These are phyloP conservation scores for Gasterosteus aculeatus DNA, from an alignment of 2,113 vertebrate species.

Conservation along the genomic window DNA sequence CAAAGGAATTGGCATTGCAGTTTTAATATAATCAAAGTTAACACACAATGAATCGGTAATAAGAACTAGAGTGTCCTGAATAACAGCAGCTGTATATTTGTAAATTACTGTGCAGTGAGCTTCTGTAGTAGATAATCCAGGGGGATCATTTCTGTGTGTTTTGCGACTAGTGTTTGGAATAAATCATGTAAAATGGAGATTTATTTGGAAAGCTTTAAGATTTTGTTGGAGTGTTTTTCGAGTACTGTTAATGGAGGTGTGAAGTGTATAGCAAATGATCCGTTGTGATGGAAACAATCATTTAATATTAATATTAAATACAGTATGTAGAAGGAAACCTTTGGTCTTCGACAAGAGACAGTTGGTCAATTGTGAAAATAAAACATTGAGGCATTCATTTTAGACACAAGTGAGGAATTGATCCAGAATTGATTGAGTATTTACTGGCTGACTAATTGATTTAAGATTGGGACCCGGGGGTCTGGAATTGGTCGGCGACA, in stretches of 20 bases:
- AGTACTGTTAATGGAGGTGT: background rate
- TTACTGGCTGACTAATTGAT: slow-evolving; percentile 23
- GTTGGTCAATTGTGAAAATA: background rate
- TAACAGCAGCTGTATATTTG: background rate
- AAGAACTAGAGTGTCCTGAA: background rate
- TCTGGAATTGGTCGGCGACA: slow-evolving; percentile 1
- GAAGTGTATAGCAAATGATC: background rate
- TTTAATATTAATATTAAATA: background rate
- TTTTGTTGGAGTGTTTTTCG: background rate
- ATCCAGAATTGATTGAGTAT: slow-evolving; percentile 46
- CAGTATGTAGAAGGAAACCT: background rate
- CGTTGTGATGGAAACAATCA: background rate
- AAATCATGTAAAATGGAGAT: background rate
- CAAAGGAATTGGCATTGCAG: background rate
- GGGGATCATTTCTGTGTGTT: background rate
- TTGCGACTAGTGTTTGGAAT: background rate
- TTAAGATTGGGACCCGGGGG: background rate
- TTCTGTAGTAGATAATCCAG: background rate
- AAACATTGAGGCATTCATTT: slow-evolving; percentile 30
- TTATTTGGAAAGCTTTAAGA: background rate
- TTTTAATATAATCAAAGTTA: background rate
- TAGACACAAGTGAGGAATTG: slow-evolving; percentile 31
- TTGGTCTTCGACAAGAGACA: background rate
- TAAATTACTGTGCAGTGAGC: background rate
- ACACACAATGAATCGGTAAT: background rate